Evolutionary conservation across 2,113 vertebrate genomes (phyloP).

Genomic region (Pachyramphus minor): DNA sequence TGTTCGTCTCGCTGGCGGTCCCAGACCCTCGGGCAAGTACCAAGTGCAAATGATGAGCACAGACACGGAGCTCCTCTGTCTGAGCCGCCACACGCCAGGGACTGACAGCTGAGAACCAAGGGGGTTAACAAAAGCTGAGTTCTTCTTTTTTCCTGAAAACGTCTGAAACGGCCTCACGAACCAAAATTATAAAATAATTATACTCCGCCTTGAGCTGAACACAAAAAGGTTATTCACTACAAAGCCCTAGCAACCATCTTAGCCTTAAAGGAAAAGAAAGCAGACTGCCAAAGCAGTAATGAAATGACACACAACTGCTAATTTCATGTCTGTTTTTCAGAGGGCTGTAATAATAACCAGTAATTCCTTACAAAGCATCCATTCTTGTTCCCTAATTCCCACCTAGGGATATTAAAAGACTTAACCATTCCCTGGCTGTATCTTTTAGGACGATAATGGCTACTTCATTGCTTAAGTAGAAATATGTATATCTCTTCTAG

Average conservation of each 20-base stretch:
- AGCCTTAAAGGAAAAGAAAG: slow-evolving; percentile 41
- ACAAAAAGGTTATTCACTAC: slow-evolving; percentile 69
- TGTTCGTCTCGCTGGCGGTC: background rate
- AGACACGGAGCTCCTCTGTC: background rate
- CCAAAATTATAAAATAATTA: slow-evolving; percentile 69
- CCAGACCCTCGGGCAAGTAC: background rate
- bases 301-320: slow-evolving; percentile 65
- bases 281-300: slow-evolving; percentile 63
- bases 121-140: background rate
- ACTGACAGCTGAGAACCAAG: background rate
- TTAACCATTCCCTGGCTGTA: slow-evolving; percentile 34
- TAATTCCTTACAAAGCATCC: slow-evolving; percentile 67
- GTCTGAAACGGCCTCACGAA: slow-evolving; percentile 39
- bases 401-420: slow-evolving; percentile 39
- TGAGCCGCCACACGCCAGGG: background rate
- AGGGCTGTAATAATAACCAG: slow-evolving; percentile 68
- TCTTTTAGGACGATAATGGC: slow-evolving; percentile 21
- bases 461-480: background rate
- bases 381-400: slow-evolving; percentile 51
- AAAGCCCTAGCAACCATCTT: slow-evolving; percentile 63
- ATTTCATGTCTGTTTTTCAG: slow-evolving; percentile 69
- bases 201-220: slow-evolving; percentile 36
- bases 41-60: background rate
- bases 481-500: background rate
- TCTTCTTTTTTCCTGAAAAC: slow-evolving; percentile 18